These are phyloP conservation scores for Harpagifer antarcticus DNA, from an alignment of 2,797 vertebrate species.

Conservation along the genomic window DNA sequence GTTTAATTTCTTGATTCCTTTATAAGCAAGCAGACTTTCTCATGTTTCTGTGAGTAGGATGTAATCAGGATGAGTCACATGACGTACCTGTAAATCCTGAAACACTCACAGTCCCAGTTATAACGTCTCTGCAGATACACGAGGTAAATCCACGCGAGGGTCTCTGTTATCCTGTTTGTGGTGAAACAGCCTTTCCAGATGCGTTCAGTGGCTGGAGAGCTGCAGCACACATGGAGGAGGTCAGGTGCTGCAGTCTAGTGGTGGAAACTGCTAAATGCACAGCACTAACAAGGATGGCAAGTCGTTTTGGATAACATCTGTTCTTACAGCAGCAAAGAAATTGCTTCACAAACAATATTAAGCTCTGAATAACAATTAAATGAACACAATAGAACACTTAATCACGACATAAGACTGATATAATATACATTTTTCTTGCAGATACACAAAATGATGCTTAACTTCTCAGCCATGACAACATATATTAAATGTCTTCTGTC, in stretches of 20 bases:
- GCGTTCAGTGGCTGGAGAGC: background rate
- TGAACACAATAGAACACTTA: no score
- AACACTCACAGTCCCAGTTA: background rate
- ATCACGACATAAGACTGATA: no score
- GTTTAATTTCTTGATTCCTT: no score
- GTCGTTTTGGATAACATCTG: no score
- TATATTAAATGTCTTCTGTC: no score
- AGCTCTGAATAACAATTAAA: no score
- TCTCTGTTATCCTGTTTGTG: background rate
- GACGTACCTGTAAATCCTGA: no score
- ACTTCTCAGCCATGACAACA: no score
- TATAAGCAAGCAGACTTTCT: background rate
- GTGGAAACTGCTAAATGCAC: constrained; percentile 29
- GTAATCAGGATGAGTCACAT: background rate
- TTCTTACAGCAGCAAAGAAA: no score
- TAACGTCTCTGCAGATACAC: background rate
- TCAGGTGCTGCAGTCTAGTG: constrained; percentile 55
- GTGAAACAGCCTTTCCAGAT: background rate
- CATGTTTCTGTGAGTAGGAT: background rate
- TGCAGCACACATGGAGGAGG: background rate
- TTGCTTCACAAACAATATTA: no score
- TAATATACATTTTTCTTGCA: no score
- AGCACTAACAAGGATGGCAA: background rate
- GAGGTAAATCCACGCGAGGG: background rate
- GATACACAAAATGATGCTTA: no score